Evolutionary conservation across 2,888 invertebrate species (phyloP).

Genomic region (Beris morrisii): DNA sequence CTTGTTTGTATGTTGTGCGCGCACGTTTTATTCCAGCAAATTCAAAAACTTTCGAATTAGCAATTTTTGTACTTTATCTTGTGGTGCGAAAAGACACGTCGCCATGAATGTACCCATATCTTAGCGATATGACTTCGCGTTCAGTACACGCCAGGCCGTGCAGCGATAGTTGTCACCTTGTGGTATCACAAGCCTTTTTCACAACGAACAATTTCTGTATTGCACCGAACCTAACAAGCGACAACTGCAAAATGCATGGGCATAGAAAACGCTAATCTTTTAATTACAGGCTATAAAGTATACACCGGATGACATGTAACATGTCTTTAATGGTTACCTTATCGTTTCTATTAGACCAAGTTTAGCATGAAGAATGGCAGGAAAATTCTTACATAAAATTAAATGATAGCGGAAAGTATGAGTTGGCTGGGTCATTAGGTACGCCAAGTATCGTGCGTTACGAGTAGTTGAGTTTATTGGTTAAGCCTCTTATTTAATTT

Average conservation of each 20-base stretch:
- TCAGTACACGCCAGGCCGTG: neutral
- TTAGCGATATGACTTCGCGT: constrained; percentile 22
- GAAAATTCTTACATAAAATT: constrained; percentile 29
- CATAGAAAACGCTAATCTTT: constrained; percentile 27
- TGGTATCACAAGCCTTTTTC: constrained; percentile 8
- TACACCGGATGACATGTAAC: constrained; percentile 27
- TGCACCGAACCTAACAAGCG: constrained; percentile 3
- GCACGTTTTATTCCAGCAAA: neutral
- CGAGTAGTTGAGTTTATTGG: too few relatives aligned
- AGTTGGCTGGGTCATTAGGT: constrained; percentile 28
- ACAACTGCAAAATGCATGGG: constrained; percentile 23
- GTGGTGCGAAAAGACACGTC: constrained; percentile 26
- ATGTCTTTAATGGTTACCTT: constrained; percentile 30
- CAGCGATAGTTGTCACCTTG: constrained; percentile 23
- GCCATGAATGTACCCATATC: constrained; percentile 29
- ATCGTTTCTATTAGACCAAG: constrained; percentile 24
- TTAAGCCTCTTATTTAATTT: too few relatives aligned
- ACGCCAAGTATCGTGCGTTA: too few relatives aligned
- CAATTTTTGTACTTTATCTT: constrained; percentile 21
- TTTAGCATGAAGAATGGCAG: constrained; percentile 22
- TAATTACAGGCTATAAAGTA: constrained; percentile 31
- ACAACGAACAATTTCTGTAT: constrained; percentile 8
- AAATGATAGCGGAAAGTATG: constrained; percentile 27
- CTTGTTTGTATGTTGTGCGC: neutral
- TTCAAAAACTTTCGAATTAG: constrained; percentile 10